A percentile compares a stretch with the other conserved stretches of the same genome.
Conservation (phyloP, 1,140 invertebrate species). For the Homarus americanus region DNA sequence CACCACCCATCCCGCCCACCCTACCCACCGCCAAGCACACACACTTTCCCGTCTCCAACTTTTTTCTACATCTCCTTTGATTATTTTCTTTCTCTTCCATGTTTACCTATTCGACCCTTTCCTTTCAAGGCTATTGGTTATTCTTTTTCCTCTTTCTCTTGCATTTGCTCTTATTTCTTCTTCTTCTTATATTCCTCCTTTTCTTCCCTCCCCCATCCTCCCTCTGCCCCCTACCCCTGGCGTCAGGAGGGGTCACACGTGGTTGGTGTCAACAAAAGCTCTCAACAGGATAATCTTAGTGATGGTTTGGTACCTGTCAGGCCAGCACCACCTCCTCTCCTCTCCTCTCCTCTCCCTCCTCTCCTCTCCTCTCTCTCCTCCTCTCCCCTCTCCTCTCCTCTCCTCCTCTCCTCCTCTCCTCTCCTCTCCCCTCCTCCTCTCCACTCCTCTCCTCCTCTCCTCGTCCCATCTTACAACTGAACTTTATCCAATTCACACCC, state of each 20-base stretch:
- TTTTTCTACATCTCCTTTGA: neutral
- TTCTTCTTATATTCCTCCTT: neutral
- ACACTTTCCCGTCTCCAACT: neutral
- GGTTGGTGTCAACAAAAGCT: neutral
- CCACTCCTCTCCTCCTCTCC: too few relatives aligned
- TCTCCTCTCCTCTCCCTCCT: too few relatives aligned
- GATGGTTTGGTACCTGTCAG: neutral
- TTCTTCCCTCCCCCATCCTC: neutral
- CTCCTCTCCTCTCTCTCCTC: too few relatives aligned
- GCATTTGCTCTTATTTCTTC: neutral
- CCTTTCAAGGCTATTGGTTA: neutral
- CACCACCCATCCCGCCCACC: too few relatives aligned
- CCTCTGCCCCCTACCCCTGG: neutral
- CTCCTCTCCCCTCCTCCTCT: too few relatives aligned
- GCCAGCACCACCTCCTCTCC: too few relatives aligned
- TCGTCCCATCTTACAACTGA: too few relatives aligned
- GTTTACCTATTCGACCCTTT: neutral
- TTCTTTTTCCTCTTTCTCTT: neutral
- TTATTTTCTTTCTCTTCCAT: neutral
- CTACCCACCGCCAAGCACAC: neutral
- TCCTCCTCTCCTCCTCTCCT: too few relatives aligned
- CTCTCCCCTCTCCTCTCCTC: too few relatives aligned
- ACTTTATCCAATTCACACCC: too few relatives aligned
- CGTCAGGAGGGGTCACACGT: neutral
- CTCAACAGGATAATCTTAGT: neutral